Base-by-base conservation (phyloP, 2,888 invertebrate genomes). In the Parnassius smintheus region DNA sequence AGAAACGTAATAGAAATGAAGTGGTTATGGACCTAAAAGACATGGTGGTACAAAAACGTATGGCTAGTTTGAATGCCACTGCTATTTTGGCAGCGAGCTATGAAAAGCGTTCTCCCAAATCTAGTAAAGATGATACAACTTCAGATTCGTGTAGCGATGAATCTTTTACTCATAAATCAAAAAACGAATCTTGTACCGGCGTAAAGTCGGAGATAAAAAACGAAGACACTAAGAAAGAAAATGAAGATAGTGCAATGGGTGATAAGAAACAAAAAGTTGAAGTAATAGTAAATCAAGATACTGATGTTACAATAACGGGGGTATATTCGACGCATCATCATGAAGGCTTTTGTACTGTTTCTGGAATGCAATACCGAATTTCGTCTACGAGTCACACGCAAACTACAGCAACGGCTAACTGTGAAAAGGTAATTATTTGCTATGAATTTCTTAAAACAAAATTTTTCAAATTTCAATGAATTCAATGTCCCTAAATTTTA, bases 81-180 rank as follows among this genome's bases (percentile, higher is more conserved):
- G 98, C 98, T 22, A 97, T 98, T 75, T 92, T 98, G 69, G 97
- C 97, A 0, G 97, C 97, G 22, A 97, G 96, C 69, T 97, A 97
- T 75, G 96, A 97, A 81, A 96, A 95, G 77, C 91, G 93, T 58
- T 93, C 93, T 48, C 92, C 93, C 0, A 93, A 93, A 73, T 93
- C 93, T 49, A 93, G 85, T 65, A 92, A 92, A 71, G 93, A 93
- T 61, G 93, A 93, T 61, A 93, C 94, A 56, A 93, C 92, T 50
- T 93, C 92, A n/a, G 90, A 93, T 79, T 88, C 92, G 54, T 88
- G 92, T 68, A 92, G 93, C 70, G 91, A 93, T 66, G 91, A 92
- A 71, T 86, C 90, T 75, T 88, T 86, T 80, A 83, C 87, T 65
- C 92, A 92, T 68, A 92, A 91, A 80, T 80, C 88, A 85, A 92